These are phyloP conservation scores for Pangasianodon hypophthalmus DNA, from an alignment of 2,113 vertebrate species.

Conservation along the genomic window DNA sequence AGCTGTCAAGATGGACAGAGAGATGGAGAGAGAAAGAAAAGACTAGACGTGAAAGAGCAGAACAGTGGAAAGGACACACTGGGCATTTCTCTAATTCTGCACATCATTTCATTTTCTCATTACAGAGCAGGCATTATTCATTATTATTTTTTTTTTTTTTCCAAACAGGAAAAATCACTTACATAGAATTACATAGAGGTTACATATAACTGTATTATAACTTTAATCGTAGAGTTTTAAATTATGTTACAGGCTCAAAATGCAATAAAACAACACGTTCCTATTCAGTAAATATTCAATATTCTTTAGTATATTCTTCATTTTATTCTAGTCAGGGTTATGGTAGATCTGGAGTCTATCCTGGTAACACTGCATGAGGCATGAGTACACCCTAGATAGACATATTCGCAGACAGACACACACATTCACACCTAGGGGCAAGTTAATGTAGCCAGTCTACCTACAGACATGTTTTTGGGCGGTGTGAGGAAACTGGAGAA, in stretches of 20 bases:
- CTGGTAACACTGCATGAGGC: not conserved
- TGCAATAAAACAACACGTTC: not conserved
- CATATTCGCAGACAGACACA: not conserved
- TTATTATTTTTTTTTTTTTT: not conserved
- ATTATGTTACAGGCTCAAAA: not conserved
- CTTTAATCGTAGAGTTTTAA: not conserved
- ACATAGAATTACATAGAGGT: not conserved
- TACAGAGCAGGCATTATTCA: not conserved
- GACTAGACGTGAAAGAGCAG: not conserved
- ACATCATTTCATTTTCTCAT: not conserved
- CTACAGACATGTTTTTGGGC: not conserved
- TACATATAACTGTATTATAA: not conserved
- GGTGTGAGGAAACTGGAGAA: not conserved
- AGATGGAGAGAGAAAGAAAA: conserved; percentile 29
- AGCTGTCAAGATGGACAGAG: conserved; percentile 71
- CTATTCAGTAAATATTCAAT: not conserved
- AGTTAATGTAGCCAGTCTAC: not conserved
- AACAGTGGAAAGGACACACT: not conserved
- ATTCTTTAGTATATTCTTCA: not conserved
- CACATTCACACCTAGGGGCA: too few relatives aligned
- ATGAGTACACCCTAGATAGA: not conserved
- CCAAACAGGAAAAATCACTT: not conserved
- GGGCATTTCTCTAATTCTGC: not conserved
- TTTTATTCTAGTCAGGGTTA: not conserved
- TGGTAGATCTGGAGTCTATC: not conserved